A percentile compares a stretch with the other conserved stretches of the same genome.
These are phyloP conservation scores for Drosophila percnosoma DNA, from an alignment of 2,888 invertebrate genomes.

Conservation along the genomic window DNA sequence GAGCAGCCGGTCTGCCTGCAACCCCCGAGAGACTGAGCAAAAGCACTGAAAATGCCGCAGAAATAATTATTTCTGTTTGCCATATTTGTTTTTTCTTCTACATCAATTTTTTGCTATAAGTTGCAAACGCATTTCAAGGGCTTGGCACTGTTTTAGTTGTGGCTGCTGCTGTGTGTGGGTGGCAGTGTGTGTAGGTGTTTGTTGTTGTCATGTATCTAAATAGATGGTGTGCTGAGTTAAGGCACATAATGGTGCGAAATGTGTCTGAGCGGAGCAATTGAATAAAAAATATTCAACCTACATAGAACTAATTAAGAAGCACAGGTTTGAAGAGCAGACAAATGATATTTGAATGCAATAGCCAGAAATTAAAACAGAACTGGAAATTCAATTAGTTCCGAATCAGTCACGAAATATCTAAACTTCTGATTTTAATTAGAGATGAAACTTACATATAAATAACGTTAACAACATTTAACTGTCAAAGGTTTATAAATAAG, in stretches of 20 bases:
- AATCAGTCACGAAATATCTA: neutral
- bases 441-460: neutral
- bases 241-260: constrained; percentile 47
- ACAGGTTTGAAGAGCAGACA: neutral
- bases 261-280: constrained; percentile 29
- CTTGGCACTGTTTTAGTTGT: constrained; percentile 35
- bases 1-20: constrained; percentile 5
- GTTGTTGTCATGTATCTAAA: constrained; percentile 29
- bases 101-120: constrained; percentile 45
- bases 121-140: constrained; percentile 38
- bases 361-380: neutral
- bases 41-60: constrained; percentile 67
- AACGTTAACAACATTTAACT: neutral
- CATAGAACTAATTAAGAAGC: neutral
- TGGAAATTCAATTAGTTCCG: neutral
- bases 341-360: neutral
- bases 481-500: neutral
- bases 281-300: constrained; percentile 10
- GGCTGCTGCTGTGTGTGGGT: constrained; percentile 27
- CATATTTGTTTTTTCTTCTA: constrained; percentile 63
- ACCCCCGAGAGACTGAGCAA: constrained; percentile 61
- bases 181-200: constrained; percentile 21
- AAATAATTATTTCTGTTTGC: constrained; percentile 77
- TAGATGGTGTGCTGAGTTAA: constrained; percentile 49
- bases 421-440: neutral